These are phyloP conservation scores for Esox masquinongy DNA, from an alignment of 2,797 vertebrate species.

Conservation along the genomic window DNA sequence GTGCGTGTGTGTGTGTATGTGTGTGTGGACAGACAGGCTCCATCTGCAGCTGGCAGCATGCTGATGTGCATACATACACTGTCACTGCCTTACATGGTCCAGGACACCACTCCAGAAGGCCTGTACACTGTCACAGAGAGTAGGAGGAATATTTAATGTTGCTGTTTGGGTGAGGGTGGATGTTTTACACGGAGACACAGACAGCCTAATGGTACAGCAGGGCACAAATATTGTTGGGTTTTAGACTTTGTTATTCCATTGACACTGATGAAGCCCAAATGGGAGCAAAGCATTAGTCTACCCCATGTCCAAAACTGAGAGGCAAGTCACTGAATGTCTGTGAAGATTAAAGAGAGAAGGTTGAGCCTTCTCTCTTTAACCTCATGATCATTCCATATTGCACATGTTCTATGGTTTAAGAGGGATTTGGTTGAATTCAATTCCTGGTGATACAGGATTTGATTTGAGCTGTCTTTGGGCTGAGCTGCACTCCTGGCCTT, in stretches of 20 bases:
- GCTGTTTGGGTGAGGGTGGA: slow-evolving; percentile 15
- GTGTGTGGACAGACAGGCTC: not conserved
- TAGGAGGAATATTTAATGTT: slow-evolving; percentile 20
- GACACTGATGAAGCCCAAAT: not conserved
- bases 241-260: not conserved
- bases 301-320: not conserved
- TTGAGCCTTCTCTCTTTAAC: not conserved
- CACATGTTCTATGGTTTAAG: slow-evolving; percentile 46
- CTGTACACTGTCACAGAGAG: slow-evolving; percentile 27
- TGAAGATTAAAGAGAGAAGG: not conserved
- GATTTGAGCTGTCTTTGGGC: slow-evolving; percentile 68
- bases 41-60: slow-evolving; percentile 22
- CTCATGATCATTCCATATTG: slow-evolving; percentile 40
- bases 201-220: not conserved
- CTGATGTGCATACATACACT: not conserved
- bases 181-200: not conserved
- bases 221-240: not conserved
- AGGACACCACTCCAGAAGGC: slow-evolving; percentile 29
- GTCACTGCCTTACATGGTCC: not conserved
- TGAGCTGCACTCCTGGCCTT: slow-evolving; percentile 63
- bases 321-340: not conserved
- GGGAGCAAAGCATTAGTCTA: not conserved
- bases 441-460: slow-evolving; percentile 40
- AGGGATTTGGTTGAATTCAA: slow-evolving; percentile 59
- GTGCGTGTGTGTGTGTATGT: not conserved